Evolutionary conservation across 2,797 vertebrate species (phyloP).

Genomic region (Stomatorhinus walkeri): DNA sequence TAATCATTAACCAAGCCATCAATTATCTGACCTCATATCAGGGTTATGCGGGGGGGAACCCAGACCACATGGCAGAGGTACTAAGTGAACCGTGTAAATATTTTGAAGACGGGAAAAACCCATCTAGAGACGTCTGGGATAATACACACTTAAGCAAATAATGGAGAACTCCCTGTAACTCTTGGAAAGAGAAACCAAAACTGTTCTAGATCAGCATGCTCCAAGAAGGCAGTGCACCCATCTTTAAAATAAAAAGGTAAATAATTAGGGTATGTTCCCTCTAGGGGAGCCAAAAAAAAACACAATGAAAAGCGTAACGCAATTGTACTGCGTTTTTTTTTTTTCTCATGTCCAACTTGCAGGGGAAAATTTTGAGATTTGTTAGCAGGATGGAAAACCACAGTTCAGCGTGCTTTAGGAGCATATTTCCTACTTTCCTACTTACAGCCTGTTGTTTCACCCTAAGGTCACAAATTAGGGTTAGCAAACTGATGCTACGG

Average conservation of each 20-base stretch:
- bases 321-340: no score
- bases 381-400: neutral
- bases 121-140: neutral
- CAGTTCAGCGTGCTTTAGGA: neutral
- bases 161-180: neutral
- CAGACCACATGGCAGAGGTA: neutral
- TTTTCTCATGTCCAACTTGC: no score
- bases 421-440: neutral
- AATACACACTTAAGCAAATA: neutral
- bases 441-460: neutral
- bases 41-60: neutral
- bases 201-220: neutral
- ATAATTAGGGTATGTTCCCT: neutral
- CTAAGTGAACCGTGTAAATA: neutral
- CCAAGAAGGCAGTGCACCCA: neutral
- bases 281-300: no score
- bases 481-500: no score
- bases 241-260: neutral
- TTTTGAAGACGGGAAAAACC: neutral
- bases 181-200: neutral
- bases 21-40: neutral
- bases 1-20: neutral
- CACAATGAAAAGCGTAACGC: no score
- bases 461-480: neutral
- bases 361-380: no score